Percentiles rank a stretch among this genome's conserved stretches.
phyloP scores from a whole-genome alignment of 2,797 vertebrate genomes.

The Danio tinwini region DNA sequence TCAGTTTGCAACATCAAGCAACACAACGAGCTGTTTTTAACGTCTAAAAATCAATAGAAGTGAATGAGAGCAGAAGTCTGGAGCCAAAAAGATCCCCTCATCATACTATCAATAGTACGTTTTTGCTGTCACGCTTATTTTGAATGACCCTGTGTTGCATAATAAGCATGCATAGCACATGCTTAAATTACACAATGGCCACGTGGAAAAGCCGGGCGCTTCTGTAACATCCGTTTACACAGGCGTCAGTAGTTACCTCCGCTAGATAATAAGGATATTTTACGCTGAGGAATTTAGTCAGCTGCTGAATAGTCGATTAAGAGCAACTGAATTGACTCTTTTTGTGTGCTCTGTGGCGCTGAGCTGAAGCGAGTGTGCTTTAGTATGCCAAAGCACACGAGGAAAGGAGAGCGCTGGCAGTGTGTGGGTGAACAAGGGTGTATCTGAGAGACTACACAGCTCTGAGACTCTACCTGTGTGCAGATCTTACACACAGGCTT shows the following conservation, averaged over 20 bases:
- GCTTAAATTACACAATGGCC: background rate
- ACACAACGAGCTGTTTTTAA: no score
- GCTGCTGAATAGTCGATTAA: constrained; percentile 64
- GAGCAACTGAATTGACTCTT: constrained; percentile 65
- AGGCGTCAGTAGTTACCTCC: constrained; percentile 70
- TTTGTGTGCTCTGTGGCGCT: constrained; percentile 4
- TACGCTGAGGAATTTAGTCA: constrained; percentile 39
- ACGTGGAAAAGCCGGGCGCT: constrained; percentile 17
- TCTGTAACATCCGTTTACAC: constrained; percentile 57
- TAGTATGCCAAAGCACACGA: constrained; percentile 16
- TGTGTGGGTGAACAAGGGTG: constrained; percentile 3
- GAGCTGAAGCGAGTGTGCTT: constrained; percentile 23
- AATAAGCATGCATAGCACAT: background rate
- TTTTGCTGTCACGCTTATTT: no score
- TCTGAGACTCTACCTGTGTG: background rate
- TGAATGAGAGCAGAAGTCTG: no score
- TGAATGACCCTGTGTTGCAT: background rate
- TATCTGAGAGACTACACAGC: background rate
- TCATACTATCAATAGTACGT: no score
- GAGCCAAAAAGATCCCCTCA: no score
- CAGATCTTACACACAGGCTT: background rate
- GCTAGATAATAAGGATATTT: constrained; percentile 44
- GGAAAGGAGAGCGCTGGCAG: constrained; percentile 30
- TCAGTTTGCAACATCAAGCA: no score
- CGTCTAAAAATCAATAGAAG: no score